Conservation (phyloP, 1,140 invertebrate species). For the Brachionus calyciflorus region DNA sequence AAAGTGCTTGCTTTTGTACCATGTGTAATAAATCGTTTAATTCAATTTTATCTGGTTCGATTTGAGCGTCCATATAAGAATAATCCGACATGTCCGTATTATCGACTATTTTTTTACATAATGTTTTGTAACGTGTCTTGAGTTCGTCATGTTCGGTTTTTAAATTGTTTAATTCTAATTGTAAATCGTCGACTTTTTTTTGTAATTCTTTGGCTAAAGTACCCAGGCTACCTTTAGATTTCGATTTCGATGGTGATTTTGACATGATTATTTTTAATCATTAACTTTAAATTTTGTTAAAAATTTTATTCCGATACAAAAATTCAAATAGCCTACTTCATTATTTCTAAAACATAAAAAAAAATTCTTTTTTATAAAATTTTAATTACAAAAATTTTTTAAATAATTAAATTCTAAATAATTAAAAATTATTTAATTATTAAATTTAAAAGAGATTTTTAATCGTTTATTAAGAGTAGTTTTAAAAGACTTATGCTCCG, state of each 20-base stretch:
- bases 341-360: too few relatives aligned
- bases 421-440: too few relatives aligned
- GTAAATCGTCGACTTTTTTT: slow-evolving; percentile 21
- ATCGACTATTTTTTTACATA: slow-evolving; percentile 43
- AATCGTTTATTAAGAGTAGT: too few relatives aligned
- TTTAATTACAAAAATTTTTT: too few relatives aligned
- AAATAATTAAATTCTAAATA: too few relatives aligned
- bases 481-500: too few relatives aligned
- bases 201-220: slow-evolving; percentile 36
- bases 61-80: slow-evolving; percentile 26
- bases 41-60: slow-evolving; percentile 34
- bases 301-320: too few relatives aligned
- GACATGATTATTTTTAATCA: not conserved
- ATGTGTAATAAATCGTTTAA: slow-evolving; percentile 30
- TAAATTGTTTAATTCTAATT: not conserved
- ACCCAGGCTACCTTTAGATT: not conserved
- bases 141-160: not conserved
- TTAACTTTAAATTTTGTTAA: too few relatives aligned
- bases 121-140: not conserved
- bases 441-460: too few relatives aligned
- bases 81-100: slow-evolving; percentile 35
- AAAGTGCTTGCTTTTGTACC: slow-evolving; percentile 32
- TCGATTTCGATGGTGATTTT: not conserved
- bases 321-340: too few relatives aligned
- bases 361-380: too few relatives aligned